Conservation (phyloP, 1,140 invertebrate genomes). For the Mesaphorura yosii region DNA sequence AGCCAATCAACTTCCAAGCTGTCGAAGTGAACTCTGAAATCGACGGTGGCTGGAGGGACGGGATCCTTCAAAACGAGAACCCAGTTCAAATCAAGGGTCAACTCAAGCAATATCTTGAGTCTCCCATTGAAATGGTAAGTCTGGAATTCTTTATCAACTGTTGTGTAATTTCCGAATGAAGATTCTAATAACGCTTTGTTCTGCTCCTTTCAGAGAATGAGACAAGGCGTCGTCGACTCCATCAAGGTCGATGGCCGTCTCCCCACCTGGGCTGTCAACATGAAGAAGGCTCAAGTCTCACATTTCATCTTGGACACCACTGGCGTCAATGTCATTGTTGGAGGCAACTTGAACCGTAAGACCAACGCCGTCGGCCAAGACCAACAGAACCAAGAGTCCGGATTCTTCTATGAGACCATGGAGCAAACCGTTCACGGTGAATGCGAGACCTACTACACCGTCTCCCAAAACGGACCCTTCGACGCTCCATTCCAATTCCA, state of each 20-base stretch:
- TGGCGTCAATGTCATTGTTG: conserved; percentile 17
- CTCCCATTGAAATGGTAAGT: too few relatives aligned
- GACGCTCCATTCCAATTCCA: conserved; percentile 16
- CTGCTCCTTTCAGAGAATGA: conserved; percentile 4
- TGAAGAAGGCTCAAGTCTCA: conserved; percentile 28
- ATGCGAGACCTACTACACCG: conserved; percentile 26
- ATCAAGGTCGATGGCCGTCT: conserved; percentile 16
- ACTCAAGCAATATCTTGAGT: conserved; percentile 11
- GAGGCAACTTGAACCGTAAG: conserved; percentile 28
- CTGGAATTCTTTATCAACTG: too few relatives aligned
- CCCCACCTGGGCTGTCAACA: conserved; percentile 24
- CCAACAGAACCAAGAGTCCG: conserved; percentile 17
- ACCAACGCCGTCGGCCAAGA: conserved; percentile 21
- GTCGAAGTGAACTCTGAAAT: conserved; percentile 20
- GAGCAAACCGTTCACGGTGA: conserved; percentile 23
- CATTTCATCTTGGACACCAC: conserved; percentile 20
- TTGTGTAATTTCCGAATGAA: too few relatives aligned
- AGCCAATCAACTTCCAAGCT: conserved; percentile 16
- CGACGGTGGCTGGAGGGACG: conserved; percentile 18
- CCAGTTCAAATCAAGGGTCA: conserved; percentile 2
- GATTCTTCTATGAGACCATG: conserved; percentile 24
- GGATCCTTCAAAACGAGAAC: conserved; percentile 8
- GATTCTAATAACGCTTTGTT: too few relatives aligned
- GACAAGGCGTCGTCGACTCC: conserved; percentile 19
- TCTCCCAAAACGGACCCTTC: conserved; percentile 25